A percentile compares a stretch with the other conserved stretches of the same genome.
phyloP scores from a whole-genome alignment of 2,888 invertebrate genomes.

The Tachystola acroxantha region DNA sequence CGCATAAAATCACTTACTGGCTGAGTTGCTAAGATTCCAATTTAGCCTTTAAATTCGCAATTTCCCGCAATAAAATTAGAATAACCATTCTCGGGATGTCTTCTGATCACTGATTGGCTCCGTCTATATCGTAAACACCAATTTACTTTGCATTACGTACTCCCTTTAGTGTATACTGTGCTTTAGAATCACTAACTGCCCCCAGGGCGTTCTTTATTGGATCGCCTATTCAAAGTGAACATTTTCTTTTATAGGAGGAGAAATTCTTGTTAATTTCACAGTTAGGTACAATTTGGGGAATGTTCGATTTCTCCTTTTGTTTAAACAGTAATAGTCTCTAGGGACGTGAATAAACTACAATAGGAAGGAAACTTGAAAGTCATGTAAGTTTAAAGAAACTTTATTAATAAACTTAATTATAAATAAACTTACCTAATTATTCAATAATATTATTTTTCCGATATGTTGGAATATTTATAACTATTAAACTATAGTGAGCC shows the following conservation, averaged over 20 bases:
- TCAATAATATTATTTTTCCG: too few species aligned
- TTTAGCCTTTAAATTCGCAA: neutral
- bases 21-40: neutral
- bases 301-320: neutral
- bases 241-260: slow-evolving; percentile 11
- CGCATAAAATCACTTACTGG: neutral
- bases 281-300: slow-evolving; percentile 11
- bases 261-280: slow-evolving; percentile 18
- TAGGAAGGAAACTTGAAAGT: too few species aligned
- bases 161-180: neutral
- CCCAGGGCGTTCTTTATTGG: slow-evolving; percentile 10
- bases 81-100: neutral
- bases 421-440: too few species aligned
- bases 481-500: too few species aligned
- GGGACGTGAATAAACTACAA: too few species aligned
- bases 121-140: slow-evolving; percentile 1
- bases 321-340: too few species aligned
- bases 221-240: slow-evolving; percentile 6
- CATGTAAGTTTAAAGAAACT: too few species aligned
- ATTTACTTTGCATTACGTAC: slow-evolving; percentile 2
- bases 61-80: slow-evolving; percentile 1
- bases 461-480: too few species aligned
- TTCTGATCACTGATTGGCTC: slow-evolving; percentile 1
- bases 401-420: too few species aligned
- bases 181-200: neutral